Percentiles rank a stretch among this genome's conserved stretches.
Conservation (phyloP, 1,140 invertebrate genomes). For the Dinothrombium tinctorium region DNA sequence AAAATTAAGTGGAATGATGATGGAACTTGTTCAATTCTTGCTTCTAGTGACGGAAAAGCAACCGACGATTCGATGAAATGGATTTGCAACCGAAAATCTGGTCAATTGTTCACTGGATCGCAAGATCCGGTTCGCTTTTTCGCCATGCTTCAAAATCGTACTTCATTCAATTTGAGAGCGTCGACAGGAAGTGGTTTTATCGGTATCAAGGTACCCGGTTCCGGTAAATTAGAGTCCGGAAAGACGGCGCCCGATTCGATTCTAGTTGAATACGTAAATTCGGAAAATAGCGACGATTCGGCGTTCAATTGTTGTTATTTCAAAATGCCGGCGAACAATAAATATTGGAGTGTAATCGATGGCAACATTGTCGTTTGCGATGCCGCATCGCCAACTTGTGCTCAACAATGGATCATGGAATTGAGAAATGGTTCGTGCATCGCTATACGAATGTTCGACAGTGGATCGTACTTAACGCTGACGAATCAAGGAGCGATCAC, state of each 20-base stretch:
- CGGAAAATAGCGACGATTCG: conserved; percentile 3
- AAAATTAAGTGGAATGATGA: conserved; percentile 11
- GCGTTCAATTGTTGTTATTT: conserved; percentile 10
- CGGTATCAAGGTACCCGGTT: conserved; percentile 9
- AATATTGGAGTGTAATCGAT: conserved; percentile 11
- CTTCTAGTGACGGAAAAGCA: background rate
- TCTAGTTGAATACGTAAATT: conserved; percentile 10
- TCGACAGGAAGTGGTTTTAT: conserved; percentile 9
- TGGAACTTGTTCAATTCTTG: conserved; percentile 9
- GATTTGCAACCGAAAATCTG: conserved; percentile 12
- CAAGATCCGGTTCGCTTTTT: conserved; percentile 9
- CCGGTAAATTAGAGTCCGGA: conserved; percentile 10
- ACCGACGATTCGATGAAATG: conserved; percentile 1
- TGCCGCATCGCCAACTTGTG: conserved; percentile 4
- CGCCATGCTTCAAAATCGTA: conserved; percentile 12
- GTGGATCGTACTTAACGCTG: conserved; percentile 9
- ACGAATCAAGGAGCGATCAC: conserved; percentile 9
- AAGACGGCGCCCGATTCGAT: conserved; percentile 13
- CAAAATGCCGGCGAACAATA: conserved; percentile 9
- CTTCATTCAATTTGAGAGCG: conserved; percentile 8
- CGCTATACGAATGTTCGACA: conserved; percentile 9
- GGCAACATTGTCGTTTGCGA: conserved; percentile 7
- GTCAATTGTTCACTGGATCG: conserved; percentile 9
- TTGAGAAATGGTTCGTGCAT: conserved; percentile 7
- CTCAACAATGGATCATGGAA: conserved; percentile 11